Base-by-base conservation (phyloP, 2,113 vertebrate genomes). In the Grammomys dolichurus region DNA sequence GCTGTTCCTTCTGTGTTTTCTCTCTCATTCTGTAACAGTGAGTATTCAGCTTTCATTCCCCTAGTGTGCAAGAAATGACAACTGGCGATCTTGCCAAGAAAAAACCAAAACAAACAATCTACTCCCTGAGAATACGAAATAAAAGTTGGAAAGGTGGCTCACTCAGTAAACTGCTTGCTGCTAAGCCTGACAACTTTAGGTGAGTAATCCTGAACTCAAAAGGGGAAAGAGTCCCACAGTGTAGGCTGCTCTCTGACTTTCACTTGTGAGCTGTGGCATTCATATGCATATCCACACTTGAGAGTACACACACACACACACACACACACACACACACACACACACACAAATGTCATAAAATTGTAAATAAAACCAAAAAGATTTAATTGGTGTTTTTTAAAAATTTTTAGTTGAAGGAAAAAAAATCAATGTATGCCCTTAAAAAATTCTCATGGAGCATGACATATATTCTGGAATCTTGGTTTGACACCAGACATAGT, bases 1-100 rank as follows among this genome's bases (percentile, higher is more conserved):
- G 36, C 76, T 93, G 48, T 63, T 94, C 73, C 95, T 97, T 91
- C 95, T 73, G 84, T 56, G 82, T 33, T 81, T 48, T 40, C 91
- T 43, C 17, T 89, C 8, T 63, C 65, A 94, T 28, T 14, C n/a
- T 3, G 7, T 89, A 67, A 24, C 56, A 93, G 1, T 43, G 81
- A 1, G 31, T 33, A 26, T 90, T 82, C 87, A 70, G 17, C 40
- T 60, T 46, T 91, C 60, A 36, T 65, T 89, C 65, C 72, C 89
- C 48, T 84, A 43, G 75, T 11, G 19, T 58, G 36, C 40, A 28
- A 67, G 36, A 89, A 75, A 31, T 7, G 1, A 70, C 48, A 87
- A 31, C 6, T 94, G 43, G 5, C 87, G n/a, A 67, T 95, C 75
- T 67, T 24, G 20, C 77, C 54, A 91, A 97, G 60, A 46, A 17